Conservation (phyloP, 2,888 invertebrate species). For the Pristionchus fissidentatus region DNA sequence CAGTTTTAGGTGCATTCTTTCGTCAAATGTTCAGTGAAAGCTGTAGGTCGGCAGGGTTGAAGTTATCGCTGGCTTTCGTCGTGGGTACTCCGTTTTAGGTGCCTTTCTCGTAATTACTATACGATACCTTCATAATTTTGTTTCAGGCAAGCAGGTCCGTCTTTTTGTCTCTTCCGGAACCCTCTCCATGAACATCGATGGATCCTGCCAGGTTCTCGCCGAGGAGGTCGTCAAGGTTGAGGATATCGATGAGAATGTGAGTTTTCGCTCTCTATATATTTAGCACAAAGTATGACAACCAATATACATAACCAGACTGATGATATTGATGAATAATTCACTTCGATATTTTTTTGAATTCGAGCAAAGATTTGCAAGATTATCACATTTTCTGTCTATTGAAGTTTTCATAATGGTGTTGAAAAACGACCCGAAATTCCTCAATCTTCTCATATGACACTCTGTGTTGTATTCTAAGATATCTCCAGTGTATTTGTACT, state of each 20-base stretch:
- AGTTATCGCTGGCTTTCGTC: no score
- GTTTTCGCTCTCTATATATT: slow-evolving; percentile 42
- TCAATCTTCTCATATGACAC: no score
- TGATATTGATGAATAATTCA: not conserved
- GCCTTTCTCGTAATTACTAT: not conserved
- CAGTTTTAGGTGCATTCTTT: no score
- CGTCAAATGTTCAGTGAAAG: no score
- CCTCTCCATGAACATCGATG: slow-evolving; percentile 75
- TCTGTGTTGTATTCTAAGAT: no score
- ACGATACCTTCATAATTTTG: not conserved
- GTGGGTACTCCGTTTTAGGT: not conserved
- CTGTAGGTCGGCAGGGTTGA: no score
- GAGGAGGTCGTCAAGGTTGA: slow-evolving; percentile 70
- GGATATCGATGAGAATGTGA: slow-evolving; percentile 71
- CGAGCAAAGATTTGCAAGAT: no score
- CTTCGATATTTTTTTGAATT: not conserved
- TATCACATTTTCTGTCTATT: no score
- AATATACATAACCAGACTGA: not conserved
- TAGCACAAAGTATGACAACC: not conserved
- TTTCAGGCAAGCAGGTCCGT: slow-evolving; percentile 67
- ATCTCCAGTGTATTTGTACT: no score
- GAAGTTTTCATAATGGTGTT: no score
- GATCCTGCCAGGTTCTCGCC: slow-evolving; percentile 73
- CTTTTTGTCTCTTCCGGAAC: slow-evolving; percentile 74
- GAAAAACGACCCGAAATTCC: no score